Percentiles rank a stretch among this genome's conserved stretches.
These are phyloP conservation scores for Hydropsyche betteni DNA, from an alignment of 2,888 invertebrate species.

Conservation along the genomic window DNA sequence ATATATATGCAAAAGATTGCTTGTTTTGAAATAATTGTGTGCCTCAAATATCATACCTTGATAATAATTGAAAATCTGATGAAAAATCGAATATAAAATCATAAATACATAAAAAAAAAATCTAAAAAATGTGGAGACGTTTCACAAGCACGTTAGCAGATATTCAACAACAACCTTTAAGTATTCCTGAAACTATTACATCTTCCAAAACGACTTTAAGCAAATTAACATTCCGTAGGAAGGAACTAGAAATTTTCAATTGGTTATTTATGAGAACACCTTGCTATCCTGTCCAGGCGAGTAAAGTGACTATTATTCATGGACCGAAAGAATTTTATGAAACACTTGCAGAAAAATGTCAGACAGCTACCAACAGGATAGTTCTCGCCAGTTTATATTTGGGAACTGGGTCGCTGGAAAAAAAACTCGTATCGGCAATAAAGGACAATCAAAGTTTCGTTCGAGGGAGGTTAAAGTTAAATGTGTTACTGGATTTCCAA, in stretches of 20 bases:
- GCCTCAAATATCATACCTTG: too few species aligned
- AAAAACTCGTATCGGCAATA: conserved; percentile 76
- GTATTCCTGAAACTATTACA: conserved; percentile 45
- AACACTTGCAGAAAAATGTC: conserved; percentile 73
- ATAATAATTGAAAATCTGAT: too few species aligned
- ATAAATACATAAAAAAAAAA: too few species aligned
- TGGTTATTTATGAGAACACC: conserved; percentile 73
- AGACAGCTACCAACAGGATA: conserved; percentile 74
- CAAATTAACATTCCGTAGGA: conserved; percentile 44
- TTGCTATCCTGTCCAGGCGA: conserved; percentile 74
- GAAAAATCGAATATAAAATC: too few species aligned
- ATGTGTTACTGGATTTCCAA: conserved; percentile 86
- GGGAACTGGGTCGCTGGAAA: conserved; percentile 87
- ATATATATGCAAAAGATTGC: too few species aligned
- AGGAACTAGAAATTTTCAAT: conserved; percentile 65
- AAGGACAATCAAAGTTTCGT: conserved; percentile 67
- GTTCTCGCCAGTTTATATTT: conserved; percentile 91
- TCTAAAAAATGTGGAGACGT: conserved; percentile 47
- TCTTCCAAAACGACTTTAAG: conserved; percentile 35
- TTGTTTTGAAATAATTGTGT: too few species aligned
- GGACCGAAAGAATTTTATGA: conserved; percentile 83
- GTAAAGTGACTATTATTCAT: conserved; percentile 76
- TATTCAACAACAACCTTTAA: conserved; percentile 43
- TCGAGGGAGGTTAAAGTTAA: conserved; percentile 71
- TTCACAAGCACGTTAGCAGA: conserved; percentile 48